Base-by-base conservation (phyloP, 2,888 invertebrate species). In the Netelia fuscicornis region DNA sequence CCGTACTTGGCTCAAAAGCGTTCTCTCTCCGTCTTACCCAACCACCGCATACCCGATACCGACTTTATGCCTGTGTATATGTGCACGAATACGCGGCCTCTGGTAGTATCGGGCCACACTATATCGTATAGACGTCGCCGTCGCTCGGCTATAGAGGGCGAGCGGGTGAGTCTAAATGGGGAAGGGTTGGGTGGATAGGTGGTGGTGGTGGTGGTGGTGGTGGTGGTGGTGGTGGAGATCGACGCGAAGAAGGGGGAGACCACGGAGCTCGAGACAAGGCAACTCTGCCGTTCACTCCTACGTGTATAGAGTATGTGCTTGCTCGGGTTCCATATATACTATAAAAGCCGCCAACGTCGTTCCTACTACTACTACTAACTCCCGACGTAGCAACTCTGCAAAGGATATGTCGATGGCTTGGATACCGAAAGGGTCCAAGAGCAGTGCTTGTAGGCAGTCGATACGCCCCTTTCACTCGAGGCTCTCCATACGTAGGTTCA, bases 81-180 rank as follows among this genome's bases (percentile, higher is more conserved):
- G 10, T 17, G n/a, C 20, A 10, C 11, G 37, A 10, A 17, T 30
- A 5, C 30, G n/a, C 17, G 11, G 8, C 0, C 10, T n/a, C 20
- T 23, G 17, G 25, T 74, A 48, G 48, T 54, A n/a, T 37, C 17
- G 20, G 17, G 20, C 10, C 44, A 44, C 70, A 78, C 68, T 23
- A 48, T 65, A 56, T 30, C 42, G 58, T 56, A 42, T 78, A 68
- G 17, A 30, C 60, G 25, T 58, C 13, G 81, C 80, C 81, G 78
- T 86, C 85, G 56, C 87, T 87, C 83, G 2, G 62, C 65, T 13
- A 56, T 62, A 86, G 83, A 87, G 88, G 85, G 87, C 87, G 88
- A 87, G 87, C 85, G 90, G 87, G 87, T 84, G 91, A 88, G 89
- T 91, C 91, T 92, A 92, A 92, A 92, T 92, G 91, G 91, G 91